Evolutionary conservation across 2,797 vertebrate genomes (phyloP).

Genomic region (Falco biarmicus): DNA sequence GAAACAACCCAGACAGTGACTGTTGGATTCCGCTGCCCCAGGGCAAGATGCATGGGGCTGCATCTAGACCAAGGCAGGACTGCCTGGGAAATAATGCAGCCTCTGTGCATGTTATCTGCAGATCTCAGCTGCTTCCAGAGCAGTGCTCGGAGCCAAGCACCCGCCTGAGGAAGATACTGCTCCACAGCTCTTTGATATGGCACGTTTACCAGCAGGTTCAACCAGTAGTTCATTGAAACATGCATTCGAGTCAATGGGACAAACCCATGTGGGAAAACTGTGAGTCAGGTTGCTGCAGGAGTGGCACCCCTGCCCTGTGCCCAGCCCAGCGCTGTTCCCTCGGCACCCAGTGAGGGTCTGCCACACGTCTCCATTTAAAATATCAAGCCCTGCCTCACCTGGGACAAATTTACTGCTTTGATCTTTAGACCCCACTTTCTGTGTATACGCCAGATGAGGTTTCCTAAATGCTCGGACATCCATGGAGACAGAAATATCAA

Average conservation of each 20-base stretch:
- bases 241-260: not conserved
- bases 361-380: not conserved
- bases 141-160: not conserved
- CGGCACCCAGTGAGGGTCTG: not conserved
- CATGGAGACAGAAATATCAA: not conserved
- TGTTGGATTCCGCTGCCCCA: conserved; percentile 9
- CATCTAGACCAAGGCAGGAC: not conserved
- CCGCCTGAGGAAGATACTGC: not conserved
- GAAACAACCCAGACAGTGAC: not conserved
- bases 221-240: not conserved
- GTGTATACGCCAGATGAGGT: not conserved
- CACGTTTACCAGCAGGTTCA: conserved; percentile 28
- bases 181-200: not conserved
- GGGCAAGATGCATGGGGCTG: not conserved
- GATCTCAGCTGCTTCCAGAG: conserved; percentile 27
- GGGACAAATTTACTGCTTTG: not conserved
- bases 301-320: not conserved
- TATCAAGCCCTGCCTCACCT: not conserved
- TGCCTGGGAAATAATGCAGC: not conserved
- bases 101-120: not conserved
- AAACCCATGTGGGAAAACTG: not conserved
- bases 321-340: not conserved
- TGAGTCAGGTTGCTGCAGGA: not conserved
- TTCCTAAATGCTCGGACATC: not conserved
- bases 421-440: not conserved